Percentiles rank a stretch among this genome's conserved stretches.
Evolutionary conservation across 2,888 invertebrate species (phyloP).

Genomic region (Polietes domitor): DNA sequence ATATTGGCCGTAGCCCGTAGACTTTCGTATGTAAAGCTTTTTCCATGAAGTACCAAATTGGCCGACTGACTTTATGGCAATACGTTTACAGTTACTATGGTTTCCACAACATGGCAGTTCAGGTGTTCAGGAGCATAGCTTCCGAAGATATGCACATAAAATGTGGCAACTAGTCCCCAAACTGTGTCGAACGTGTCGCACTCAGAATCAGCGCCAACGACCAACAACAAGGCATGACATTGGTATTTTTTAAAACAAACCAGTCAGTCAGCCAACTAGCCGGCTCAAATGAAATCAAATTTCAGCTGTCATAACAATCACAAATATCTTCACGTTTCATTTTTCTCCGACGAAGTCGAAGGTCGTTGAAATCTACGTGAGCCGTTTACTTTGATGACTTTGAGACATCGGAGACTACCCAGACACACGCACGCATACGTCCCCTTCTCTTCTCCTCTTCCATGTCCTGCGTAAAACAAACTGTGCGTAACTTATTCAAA

Average conservation of each 20-base stretch:
- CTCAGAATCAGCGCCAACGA: background rate
- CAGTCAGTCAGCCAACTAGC: background rate
- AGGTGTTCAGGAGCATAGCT: too few species aligned
- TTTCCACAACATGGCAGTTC: too few species aligned
- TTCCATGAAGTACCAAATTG: too few species aligned
- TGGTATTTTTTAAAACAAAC: background rate
- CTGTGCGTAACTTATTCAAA: too few species aligned
- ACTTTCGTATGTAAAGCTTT: too few species aligned
- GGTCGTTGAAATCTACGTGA: conserved; percentile 44
- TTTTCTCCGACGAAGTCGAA: conserved; percentile 23
- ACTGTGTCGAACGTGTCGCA: background rate
- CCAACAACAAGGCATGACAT: background rate
- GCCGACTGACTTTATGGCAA: too few species aligned
- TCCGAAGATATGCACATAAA: too few species aligned
- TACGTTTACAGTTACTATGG: too few species aligned
- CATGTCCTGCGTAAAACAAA: too few species aligned
- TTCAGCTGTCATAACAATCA: conserved; percentile 14
- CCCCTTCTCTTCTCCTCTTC: too few species aligned
- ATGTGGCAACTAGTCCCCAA: background rate
- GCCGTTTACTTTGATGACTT: background rate
- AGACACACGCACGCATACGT: background rate
- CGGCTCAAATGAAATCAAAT: conserved; percentile 1
- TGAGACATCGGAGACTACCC: background rate
- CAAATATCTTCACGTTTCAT: conserved; percentile 29
- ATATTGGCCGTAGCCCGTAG: too few species aligned